A percentile compares a stretch with the other conserved stretches of the same genome.
These are phyloP conservation scores for Bombus waltoni DNA, from an alignment of 1,140 invertebrate species.

Conservation along the genomic window DNA sequence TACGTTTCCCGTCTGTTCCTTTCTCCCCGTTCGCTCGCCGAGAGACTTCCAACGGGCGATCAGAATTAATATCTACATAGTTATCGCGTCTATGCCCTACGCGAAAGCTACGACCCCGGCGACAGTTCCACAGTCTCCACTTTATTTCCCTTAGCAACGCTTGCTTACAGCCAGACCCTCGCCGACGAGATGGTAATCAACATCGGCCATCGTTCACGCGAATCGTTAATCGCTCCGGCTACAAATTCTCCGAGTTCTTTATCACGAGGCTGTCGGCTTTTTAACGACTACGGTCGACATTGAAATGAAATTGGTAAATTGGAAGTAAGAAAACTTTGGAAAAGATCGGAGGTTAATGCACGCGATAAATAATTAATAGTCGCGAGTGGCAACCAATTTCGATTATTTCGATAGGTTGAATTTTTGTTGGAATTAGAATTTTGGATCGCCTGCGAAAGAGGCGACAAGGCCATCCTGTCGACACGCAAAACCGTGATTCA, in stretches of 20 bases:
- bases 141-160: conserved; percentile 45
- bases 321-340: not conserved
- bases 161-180: conserved; percentile 35
- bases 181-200: conserved; percentile 63
- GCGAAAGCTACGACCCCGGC: too few relatives aligned
- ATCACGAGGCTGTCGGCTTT: not conserved
- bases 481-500: conserved; percentile 59
- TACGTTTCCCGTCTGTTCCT: not conserved
- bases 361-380: not conserved
- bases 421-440: not conserved
- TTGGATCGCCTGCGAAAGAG: not conserved
- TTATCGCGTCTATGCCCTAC: not conserved
- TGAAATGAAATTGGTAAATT: not conserved
- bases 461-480: conserved; percentile 39
- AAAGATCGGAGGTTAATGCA: not conserved
- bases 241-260: conserved; percentile 16
- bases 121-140: conserved; percentile 24
- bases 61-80: conserved; percentile 63
- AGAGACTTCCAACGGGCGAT: conserved; percentile 30
- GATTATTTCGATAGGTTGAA: not conserved
- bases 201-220: conserved; percentile 51
- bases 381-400: not conserved
- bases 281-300: not conserved
- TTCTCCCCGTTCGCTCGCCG: not conserved
- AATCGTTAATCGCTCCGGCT: conserved; percentile 57